Evolutionary conservation across 2,797 vertebrate species (phyloP).

Genomic region (Uromys caudimaculatus): DNA sequence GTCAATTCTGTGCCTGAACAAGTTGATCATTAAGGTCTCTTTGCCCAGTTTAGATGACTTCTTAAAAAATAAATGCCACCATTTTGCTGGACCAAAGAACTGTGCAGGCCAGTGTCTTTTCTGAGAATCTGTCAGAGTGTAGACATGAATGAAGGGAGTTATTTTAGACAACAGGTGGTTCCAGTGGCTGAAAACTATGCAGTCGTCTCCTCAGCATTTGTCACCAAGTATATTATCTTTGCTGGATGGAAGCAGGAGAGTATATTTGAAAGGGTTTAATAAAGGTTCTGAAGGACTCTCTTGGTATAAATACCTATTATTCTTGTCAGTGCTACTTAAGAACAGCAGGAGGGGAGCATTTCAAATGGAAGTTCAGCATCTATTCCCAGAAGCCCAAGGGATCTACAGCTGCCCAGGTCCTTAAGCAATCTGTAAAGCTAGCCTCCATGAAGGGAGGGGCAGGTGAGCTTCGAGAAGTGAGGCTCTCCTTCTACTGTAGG

Average conservation of each 20-base stretch:
- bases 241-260: conserved; percentile 45
- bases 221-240: conserved; percentile 72
- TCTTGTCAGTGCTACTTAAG: conserved; percentile 75
- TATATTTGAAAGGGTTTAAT: conserved; percentile 77
- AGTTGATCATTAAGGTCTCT: conserved; percentile 36
- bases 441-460: not conserved
- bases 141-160: conserved; percentile 48
- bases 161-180: conserved; percentile 68
- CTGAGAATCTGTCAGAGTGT: conserved; percentile 42
- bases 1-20: conserved; percentile 14
- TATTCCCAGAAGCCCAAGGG: conserved; percentile 63
- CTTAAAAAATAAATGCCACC: not conserved
- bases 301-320: conserved; percentile 74
- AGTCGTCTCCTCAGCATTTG: conserved; percentile 55
- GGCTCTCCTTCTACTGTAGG: not conserved
- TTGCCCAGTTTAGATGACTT: conserved; percentile 46
- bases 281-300: conserved; percentile 63
- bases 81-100: conserved; percentile 54
- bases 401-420: conserved; percentile 20
- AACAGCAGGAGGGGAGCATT: conserved; percentile 69
- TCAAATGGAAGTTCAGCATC: conserved; percentile 71
- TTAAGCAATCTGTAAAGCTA: conserved; percentile 49
- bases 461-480: not conserved
- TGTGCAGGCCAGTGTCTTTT: conserved; percentile 46
- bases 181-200: conserved; percentile 51